phyloP scores from a whole-genome alignment of 2,797 vertebrate genomes.

The Macroramphosus scolopax region DNA sequence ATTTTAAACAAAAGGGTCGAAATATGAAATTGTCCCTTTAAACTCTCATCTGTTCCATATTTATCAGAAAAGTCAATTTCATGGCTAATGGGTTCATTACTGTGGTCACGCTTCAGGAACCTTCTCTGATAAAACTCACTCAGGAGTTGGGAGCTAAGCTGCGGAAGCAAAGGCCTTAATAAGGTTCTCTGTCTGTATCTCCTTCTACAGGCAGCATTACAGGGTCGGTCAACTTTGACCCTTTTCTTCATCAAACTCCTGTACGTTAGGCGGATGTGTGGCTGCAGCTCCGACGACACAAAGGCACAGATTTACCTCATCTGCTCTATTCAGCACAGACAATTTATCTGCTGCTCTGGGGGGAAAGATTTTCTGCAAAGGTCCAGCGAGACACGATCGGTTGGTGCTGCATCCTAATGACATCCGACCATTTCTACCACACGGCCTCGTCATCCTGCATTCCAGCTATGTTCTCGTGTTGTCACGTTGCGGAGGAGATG shows the following conservation, averaged over 20 bases:
- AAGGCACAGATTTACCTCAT: conserved; percentile 54
- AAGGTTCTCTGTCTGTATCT: conserved; percentile 41
- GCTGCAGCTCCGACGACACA: conserved; percentile 20
- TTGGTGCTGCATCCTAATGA: conserved; percentile 70
- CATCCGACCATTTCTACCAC: conserved; percentile 41
- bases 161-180: conserved; percentile 56
- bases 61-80: conserved; percentile 82
- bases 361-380: conserved; percentile 55
- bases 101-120: conserved; percentile 67
- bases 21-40: conserved; percentile 48
- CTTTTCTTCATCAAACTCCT: conserved; percentile 10
- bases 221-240: conserved; percentile 40
- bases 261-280: conserved; percentile 13
- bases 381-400: conserved; percentile 59
- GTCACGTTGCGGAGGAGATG: conserved; percentile 56
- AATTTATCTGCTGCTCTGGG: conserved; percentile 59
- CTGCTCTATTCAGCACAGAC: conserved; percentile 59
- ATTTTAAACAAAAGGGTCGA: conserved; percentile 65
- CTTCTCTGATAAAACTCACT: conserved; percentile 69
- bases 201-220: conserved; percentile 40
- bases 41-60: conserved; percentile 55
- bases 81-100: conserved; percentile 82
- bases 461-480: conserved; percentile 58
- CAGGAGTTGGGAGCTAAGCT: conserved; percentile 66
- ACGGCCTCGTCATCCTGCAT: conserved; percentile 59